These are phyloP conservation scores for Tetragnatha montana DNA, from an alignment of 2,888 invertebrate species.

Conservation along the genomic window DNA sequence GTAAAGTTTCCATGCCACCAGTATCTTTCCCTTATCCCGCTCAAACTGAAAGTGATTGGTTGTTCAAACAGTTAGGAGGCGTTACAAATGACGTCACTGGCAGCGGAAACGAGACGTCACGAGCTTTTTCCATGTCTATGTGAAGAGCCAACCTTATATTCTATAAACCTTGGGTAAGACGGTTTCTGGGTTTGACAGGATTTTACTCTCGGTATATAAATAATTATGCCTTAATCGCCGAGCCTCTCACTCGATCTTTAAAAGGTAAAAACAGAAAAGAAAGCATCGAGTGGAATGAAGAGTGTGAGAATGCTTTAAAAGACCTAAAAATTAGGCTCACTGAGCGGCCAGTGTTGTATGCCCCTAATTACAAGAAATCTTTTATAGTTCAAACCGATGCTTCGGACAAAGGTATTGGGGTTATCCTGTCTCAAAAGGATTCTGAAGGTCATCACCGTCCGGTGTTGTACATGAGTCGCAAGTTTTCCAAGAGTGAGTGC, in stretches of 20 bases:
- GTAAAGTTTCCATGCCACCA: no score
- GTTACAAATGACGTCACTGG: no score
- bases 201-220: conserved; percentile 41
- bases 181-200: conserved; percentile 54
- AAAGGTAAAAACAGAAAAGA: conserved; percentile 31
- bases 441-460: not conserved
- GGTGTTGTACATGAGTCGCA: not conserved
- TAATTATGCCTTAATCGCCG: not conserved
- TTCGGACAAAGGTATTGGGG: not conserved
- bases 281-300: not conserved
- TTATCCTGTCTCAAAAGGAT: not conserved
- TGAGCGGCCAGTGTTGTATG: not conserved
- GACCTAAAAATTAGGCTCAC: not conserved
- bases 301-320: not conserved
- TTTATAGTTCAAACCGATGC: conserved; percentile 14
- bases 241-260: conserved; percentile 11
- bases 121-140: no score
- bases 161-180: conserved; percentile 35
- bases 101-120: no score
- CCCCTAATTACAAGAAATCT: not conserved
- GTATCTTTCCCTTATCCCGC: no score
- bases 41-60: no score
- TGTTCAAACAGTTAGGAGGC: no score
- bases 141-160: no score
- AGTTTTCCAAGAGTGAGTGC: not conserved